Evolutionary conservation across 2,888 invertebrate species (phyloP).

Genomic region (Sphecodes monilicornis): DNA sequence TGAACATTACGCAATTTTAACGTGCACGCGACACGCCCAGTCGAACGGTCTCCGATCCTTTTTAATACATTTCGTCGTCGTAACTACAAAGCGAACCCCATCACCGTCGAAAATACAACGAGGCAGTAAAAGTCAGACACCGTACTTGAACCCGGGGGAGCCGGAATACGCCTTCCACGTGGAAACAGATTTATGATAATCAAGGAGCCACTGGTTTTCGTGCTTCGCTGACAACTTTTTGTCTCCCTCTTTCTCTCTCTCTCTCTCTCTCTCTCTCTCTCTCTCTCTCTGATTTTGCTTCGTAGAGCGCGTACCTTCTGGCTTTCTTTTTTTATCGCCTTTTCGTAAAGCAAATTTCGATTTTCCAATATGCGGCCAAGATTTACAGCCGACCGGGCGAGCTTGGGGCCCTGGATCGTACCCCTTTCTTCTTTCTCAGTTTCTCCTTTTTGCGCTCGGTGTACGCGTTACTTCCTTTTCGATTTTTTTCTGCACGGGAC

Average conservation of each 20-base stretch:
- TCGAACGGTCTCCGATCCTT: conserved; percentile 39
- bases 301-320: neutral
- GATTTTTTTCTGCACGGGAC: conserved; percentile 53
- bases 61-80: conserved; percentile 43
- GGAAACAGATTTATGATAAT: conserved; percentile 72
- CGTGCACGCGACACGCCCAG: neutral
- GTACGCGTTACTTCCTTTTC: conserved; percentile 57
- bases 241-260: conserved; percentile 14
- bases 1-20: conserved; percentile 11
- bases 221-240: conserved; percentile 38
- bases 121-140: conserved; percentile 64
- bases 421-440: conserved; percentile 9
- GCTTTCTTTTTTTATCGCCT: conserved; percentile 23
- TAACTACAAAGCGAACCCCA: conserved; percentile 35
- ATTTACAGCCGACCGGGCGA: conserved; percentile 57
- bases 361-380: conserved; percentile 67
- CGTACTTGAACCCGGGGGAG: conserved; percentile 35
- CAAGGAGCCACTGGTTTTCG: conserved; percentile 62
- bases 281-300: neutral
- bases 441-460: conserved; percentile 32
- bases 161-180: conserved; percentile 44
- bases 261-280: neutral
- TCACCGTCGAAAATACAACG: conserved; percentile 48
- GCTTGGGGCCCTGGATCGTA: conserved; percentile 16
- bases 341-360: conserved; percentile 60